A percentile compares a stretch with the other conserved stretches of the same genome.
Conservation (phyloP, 2,888 invertebrate species). For the Mylabris sibirica region DNA sequence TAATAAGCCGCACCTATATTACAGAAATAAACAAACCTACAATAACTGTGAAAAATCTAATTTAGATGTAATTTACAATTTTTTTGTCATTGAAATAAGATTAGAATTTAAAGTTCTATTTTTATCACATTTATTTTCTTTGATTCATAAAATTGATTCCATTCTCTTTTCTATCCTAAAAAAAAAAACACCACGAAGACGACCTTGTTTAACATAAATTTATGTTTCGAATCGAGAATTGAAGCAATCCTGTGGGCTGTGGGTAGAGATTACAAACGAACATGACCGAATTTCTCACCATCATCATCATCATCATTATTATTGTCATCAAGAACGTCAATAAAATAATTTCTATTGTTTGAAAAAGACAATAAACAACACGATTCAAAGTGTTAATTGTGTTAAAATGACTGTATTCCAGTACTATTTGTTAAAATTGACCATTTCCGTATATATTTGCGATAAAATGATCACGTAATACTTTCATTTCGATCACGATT, state of each 20-base stretch:
- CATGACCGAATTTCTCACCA: not conserved
- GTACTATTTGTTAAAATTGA: not conserved
- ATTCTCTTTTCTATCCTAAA: not conserved
- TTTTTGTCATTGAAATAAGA: not conserved
- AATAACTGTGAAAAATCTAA: not conserved
- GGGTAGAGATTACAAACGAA: not conserved
- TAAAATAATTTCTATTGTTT: conserved; percentile 3
- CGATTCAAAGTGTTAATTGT: not conserved
- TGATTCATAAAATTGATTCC: not conserved
- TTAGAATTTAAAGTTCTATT: too few relatives aligned
- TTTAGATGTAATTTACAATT: not conserved
- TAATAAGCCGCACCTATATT: not conserved
- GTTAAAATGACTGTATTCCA: not conserved
- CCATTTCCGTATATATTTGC: not conserved
- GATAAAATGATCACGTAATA: not conserved
- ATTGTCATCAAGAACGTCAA: not conserved
- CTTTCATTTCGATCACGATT: conserved; percentile 3
- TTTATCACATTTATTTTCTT: not conserved
- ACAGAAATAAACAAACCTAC: not conserved
- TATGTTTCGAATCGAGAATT: not conserved
- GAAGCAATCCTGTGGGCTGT: not conserved
- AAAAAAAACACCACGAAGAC: not conserved
- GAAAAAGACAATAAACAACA: not conserved
- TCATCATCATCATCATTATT: not conserved
- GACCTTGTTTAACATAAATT: not conserved